Conservation (phyloP, 2,888 invertebrate species). For the Polydrusus pterygomalis region DNA sequence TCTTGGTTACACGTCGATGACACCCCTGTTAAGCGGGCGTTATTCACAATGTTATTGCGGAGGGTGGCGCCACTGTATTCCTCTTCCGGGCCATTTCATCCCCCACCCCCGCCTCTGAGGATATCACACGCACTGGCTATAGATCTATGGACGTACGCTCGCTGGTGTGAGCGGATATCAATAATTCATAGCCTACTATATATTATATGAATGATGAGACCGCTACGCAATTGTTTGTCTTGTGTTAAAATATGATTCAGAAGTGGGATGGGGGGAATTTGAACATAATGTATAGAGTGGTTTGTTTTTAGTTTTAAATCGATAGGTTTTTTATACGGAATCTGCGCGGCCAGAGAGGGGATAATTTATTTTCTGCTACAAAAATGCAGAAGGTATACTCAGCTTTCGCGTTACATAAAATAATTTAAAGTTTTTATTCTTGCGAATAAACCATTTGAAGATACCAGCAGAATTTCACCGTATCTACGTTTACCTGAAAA, state of each 20-base stretch:
- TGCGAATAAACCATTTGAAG: no score
- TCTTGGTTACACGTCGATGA: background rate
- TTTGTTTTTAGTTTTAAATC: background rate
- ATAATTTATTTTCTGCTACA: no score
- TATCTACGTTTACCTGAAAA: no score
- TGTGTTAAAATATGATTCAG: conserved; percentile 18
- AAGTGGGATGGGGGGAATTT: background rate
- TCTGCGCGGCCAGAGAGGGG: no score
- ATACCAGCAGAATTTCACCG: no score
- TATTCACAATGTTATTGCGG: conserved; percentile 32
- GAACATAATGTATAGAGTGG: background rate
- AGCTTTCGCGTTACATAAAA: no score
- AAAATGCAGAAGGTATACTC: no score
- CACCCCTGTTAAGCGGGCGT: conserved; percentile 17
- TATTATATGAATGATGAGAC: conserved; percentile 43
- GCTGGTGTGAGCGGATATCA: conserved; percentile 41
- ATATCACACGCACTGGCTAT: conserved; percentile 36
- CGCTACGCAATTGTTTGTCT: conserved; percentile 35
- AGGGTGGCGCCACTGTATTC: conserved; percentile 29
- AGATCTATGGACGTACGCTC: conserved; percentile 17
- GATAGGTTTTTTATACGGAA: no score
- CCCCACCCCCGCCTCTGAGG: conserved; percentile 18
- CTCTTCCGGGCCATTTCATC: conserved; percentile 37
- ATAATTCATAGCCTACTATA: conserved; percentile 51
- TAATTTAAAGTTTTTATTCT: no score